phyloP scores from a whole-genome alignment of 2,797 vertebrate species.

The Rhinogobio ventralis region DNA sequence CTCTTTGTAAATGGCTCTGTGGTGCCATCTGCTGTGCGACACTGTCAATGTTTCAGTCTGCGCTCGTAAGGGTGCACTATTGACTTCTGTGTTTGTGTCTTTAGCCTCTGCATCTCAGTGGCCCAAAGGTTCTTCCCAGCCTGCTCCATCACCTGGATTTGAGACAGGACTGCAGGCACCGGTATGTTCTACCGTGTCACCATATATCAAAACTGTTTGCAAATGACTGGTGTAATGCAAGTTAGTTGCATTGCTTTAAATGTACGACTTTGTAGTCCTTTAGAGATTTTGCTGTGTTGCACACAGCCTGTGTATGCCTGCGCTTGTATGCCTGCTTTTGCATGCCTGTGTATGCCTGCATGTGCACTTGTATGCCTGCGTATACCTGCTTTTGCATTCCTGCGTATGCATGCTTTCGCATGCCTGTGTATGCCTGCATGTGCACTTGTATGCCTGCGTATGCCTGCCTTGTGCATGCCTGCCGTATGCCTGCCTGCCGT shows the following conservation, averaged over 20 bases:
- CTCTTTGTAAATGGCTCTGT: neutral
- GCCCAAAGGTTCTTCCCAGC: constrained; percentile 86
- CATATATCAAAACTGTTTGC: neutral
- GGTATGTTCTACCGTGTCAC: constrained; percentile 74
- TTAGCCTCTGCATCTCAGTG: constrained; percentile 90
- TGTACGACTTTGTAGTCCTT: neutral
- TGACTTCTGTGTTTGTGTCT: constrained; percentile 25
- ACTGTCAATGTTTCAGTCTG: neutral
- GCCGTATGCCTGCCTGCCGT: accelerated
- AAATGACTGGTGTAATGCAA: neutral
- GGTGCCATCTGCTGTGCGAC: constrained; percentile 54
- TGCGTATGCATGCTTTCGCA: no score
- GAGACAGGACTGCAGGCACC: constrained; percentile 88
- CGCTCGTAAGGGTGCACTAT: neutral
- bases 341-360: accelerated
- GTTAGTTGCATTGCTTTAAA: neutral
- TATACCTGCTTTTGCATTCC: accelerated
- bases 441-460: no score
- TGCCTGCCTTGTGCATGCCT: no score
- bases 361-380: no score
- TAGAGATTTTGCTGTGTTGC: neutral
- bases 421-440: no score
- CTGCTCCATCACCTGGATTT: constrained; percentile 91
- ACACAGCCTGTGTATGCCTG: neutral
- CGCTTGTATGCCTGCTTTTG: accelerated